These are phyloP conservation scores for Hylaeus anthracinus DNA, from an alignment of 1,140 invertebrate species.

Conservation along the genomic window DNA sequence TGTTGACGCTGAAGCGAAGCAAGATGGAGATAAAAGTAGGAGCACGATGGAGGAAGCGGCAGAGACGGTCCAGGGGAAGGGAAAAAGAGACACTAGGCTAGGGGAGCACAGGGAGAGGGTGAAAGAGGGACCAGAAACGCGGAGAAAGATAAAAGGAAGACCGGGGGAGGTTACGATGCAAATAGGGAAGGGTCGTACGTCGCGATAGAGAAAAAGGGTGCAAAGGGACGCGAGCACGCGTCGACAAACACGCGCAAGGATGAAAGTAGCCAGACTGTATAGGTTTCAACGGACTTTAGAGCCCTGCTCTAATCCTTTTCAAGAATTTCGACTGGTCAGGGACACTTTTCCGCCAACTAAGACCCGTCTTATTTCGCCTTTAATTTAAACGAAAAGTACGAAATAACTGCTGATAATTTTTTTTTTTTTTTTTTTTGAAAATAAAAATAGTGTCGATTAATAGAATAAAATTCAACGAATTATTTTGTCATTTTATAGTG, in stretches of 20 bases:
- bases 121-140: slow-evolving; percentile 17
- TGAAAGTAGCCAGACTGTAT: background rate
- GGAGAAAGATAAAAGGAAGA: slow-evolving; percentile 36
- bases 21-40: slow-evolving; percentile 4
- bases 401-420: too few relatives aligned
- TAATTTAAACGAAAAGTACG: too few relatives aligned
- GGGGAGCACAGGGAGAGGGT: slow-evolving; percentile 13
- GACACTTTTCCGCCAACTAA: too few relatives aligned
- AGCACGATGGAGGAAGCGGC: background rate
- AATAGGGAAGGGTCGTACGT: slow-evolving; percentile 37
- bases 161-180: slow-evolving; percentile 43
- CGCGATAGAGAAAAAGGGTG: background rate
- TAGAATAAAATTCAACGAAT: too few relatives aligned
- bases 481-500: too few relatives aligned
- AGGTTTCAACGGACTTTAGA: too few relatives aligned
- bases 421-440: too few relatives aligned
- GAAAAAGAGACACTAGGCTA: slow-evolving; percentile 24
- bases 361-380: too few relatives aligned
- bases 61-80: background rate
- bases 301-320: too few relatives aligned
- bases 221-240: background rate
- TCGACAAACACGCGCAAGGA: slow-evolving; percentile 5
- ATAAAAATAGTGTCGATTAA: too few relatives aligned
- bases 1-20: background rate
- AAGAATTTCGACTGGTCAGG: too few relatives aligned